Evolutionary conservation across 2,797 vertebrate species (phyloP), one percentile per base, ranked within the genome.

Genomic region (Decapterus maruadsi): DNA sequence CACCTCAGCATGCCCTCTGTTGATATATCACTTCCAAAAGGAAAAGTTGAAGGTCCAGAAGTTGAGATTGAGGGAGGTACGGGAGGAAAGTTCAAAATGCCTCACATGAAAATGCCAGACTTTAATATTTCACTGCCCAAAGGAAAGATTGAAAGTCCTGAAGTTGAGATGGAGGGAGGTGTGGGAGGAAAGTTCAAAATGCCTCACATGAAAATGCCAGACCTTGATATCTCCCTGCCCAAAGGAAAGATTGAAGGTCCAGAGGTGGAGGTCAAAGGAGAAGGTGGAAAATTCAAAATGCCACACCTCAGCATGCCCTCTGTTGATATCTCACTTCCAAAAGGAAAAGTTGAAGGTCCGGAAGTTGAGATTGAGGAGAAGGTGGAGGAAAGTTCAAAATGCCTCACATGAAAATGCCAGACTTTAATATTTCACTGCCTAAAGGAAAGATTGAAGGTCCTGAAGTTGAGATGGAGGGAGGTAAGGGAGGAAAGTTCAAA

Each of bases 261-360:
- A 43, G 38, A 61, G 20, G 42, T 67, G 19, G 54, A 69, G 11
- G 43, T 46, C 8, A 8, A 5, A 54, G 9, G 11, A 26, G 22
- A 29, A 43, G 42, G 42, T 43, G 42, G 42, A 43, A 43, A 43
- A 12, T 43, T 43, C 14, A 43, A 43, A 12, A 43, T 43, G 42
- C 42, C 42, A 50, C 77, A 85, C 40, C 73, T 95, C 8, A 92
- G 88, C 62, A 86, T 95, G 71, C 87, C 87, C 14, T 48, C 64
- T 36, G 50, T 56, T 72, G 76, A 73, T 10, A 38, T 40, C 2
- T 40, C 40, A 42, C 40, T 42, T 12, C 40, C 40, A 12, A 42
- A 42, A 12, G 40, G 40, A 19, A 83, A 86, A 38, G 9, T 42
- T 8, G 36, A 67, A 8, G 34, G 43, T 38, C 65, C 71, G 20